Evolutionary conservation across 2,888 invertebrate genomes (phyloP).

Genomic region (Chydorus sphaericus): DNA sequence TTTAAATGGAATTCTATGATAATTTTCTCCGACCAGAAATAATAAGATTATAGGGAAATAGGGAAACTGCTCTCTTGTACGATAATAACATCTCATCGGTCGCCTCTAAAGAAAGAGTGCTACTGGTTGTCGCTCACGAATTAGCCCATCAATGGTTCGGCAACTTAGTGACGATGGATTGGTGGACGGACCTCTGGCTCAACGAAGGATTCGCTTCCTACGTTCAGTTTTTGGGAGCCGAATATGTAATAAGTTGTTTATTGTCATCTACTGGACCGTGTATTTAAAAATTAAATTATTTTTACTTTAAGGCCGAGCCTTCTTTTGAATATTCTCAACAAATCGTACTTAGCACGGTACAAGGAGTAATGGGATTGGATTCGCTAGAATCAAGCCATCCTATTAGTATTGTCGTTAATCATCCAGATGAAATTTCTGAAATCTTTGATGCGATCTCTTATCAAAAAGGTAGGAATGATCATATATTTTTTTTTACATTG

Average conservation of each 20-base stretch:
- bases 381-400: slow-evolving; percentile 8
- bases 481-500: neutral
- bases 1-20: too few relatives aligned
- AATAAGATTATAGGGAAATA: too few relatives aligned
- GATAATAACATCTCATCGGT: slow-evolving; percentile 28
- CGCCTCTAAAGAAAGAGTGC: slow-evolving; percentile 14
- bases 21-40: too few relatives aligned
- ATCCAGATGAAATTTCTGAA: slow-evolving; percentile 2
- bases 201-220: slow-evolving; percentile 29
- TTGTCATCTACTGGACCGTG: too few relatives aligned
- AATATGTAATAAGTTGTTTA: slow-evolving; percentile 6
- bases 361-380: slow-evolving; percentile 10
- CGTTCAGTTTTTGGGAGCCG: slow-evolving; percentile 21
- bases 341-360: neutral
- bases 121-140: slow-evolving; percentile 30
- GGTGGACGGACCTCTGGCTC: slow-evolving; percentile 16
- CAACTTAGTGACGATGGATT: slow-evolving; percentile 28
- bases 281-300: neutral
- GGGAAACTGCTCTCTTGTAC: slow-evolving; percentile 52
- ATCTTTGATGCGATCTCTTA: slow-evolving; percentile 12
- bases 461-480: slow-evolving; percentile 17
- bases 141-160: slow-evolving; percentile 31
- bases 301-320: slow-evolving; percentile 1
- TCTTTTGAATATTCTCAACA: neutral
- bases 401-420: slow-evolving; percentile 8